A percentile compares a stretch with the other conserved stretches of the same genome.
Evolutionary conservation across 2,888 invertebrate species (phyloP).

Genomic region (Athalia circularis): DNA sequence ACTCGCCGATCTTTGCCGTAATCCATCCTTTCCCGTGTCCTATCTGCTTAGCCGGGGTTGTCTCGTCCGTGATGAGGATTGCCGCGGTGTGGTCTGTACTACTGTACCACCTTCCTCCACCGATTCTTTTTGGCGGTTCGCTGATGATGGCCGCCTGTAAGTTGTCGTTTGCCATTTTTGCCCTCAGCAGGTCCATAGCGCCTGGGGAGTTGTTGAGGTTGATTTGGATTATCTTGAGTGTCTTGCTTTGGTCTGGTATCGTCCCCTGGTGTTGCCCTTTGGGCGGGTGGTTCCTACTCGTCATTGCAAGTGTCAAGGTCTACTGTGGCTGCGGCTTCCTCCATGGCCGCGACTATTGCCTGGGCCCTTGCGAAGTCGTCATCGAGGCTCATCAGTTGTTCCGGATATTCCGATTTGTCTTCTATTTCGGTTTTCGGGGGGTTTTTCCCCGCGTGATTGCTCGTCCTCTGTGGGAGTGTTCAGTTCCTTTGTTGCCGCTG

Average conservation of each 20-base stretch:
- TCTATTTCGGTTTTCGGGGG: background rate
- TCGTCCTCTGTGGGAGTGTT: background rate
- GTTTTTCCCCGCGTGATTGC: background rate
- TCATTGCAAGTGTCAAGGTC: background rate
- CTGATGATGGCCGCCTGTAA: background rate
- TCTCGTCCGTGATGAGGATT: background rate
- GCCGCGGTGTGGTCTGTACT: background rate
- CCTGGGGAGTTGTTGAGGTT: background rate
- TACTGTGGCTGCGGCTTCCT: background rate
- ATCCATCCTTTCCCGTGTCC: background rate
- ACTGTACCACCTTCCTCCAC: background rate
- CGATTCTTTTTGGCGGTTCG: background rate
- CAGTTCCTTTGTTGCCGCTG: background rate
- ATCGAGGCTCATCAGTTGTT: background rate
- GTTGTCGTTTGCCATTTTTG: background rate
- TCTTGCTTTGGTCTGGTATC: background rate
- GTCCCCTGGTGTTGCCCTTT: background rate
- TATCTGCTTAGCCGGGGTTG: background rate
- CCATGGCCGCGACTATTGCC: background rate
- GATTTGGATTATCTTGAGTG: background rate
- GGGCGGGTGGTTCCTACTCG: background rate
- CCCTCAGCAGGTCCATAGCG: background rate
- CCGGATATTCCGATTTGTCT: background rate
- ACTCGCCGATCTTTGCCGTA: background rate
- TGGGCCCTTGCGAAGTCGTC: background rate